phyloP scores from a whole-genome alignment of 1,140 invertebrate species.

The Limonius californicus region DNA sequence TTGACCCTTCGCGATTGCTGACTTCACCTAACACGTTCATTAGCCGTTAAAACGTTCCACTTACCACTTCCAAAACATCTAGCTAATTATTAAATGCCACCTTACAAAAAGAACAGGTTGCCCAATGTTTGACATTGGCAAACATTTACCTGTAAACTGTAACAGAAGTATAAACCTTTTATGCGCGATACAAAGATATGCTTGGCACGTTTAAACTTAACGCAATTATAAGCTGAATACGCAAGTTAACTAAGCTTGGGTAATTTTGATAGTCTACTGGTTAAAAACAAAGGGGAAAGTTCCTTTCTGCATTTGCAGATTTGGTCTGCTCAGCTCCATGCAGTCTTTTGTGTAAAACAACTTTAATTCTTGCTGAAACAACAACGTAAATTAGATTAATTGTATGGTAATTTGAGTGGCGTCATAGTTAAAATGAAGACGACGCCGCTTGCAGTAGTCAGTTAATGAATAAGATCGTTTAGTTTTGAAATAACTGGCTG shows the following conservation, averaged over 20 bases:
- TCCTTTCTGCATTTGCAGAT: background rate
- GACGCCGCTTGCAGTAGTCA: too few relatives aligned
- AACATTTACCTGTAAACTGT: background rate
- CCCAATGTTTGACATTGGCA: background rate
- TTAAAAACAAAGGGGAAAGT: slow-evolving; percentile 3
- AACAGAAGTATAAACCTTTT: background rate
- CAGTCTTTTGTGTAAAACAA: background rate
- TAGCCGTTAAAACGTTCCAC: slow-evolving; percentile 3
- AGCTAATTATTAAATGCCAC: background rate
- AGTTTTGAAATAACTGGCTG: too few relatives aligned
- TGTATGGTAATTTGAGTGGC: background rate
- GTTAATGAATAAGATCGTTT: too few relatives aligned
- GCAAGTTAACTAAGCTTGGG: background rate
- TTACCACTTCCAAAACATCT: background rate
- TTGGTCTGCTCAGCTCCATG: too few relatives aligned
- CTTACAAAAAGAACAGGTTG: background rate
- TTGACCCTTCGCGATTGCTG: slow-evolving; percentile 1
- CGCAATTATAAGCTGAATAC: background rate
- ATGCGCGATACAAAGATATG: too few relatives aligned
- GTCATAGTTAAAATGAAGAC: too few relatives aligned
- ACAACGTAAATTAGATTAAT: background rate
- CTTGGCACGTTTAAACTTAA: background rate
- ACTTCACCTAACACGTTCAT: slow-evolving; percentile 11
- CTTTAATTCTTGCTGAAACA: background rate
- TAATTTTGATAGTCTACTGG: background rate